Evolutionary conservation across 2,888 invertebrate genomes (phyloP), one percentile per base, ranked within the genome.

Genomic region (Plagodis pulveraria): DNA sequence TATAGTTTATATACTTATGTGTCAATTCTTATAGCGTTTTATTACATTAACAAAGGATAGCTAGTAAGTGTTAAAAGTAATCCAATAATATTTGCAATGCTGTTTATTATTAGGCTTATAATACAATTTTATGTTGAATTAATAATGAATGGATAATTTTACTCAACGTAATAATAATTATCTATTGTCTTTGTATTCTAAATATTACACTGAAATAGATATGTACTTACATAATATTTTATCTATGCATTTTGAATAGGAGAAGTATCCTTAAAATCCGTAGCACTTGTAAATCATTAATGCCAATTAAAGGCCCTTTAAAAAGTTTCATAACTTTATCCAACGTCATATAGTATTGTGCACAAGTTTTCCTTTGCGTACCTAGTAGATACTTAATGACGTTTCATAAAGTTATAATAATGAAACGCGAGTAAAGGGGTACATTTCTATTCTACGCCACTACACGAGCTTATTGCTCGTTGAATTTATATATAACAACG

Each of bases 1-100:
- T 91, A 93, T 93, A 93, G 93, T 93, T 90, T 90, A 93, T 92
- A 93, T 93, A 93, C 93, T 93, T 93, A 92, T 93, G 93, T 93
- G 93, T 93, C 93, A 93, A 93, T 93, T 93, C 93, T 89, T 86
- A 91, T 93, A 93, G 92, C 89, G 79, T 93, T 93, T 93, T 93
- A 93, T 89, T 91, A 91, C 91, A 88, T 87, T 86, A 91, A 91
- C 90, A 86, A 84, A 88, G 74, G 83, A 87, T 93, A 92, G 91
- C 70, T 89, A 87, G 89, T 93, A 93, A 93, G 93, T 93, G 93
- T 93, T 93, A 87, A n/a, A 87, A 75, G 81, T 90, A 89, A 87
- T 83, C 83, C 83, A 83, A 75, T 77, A 76, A 76, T 80, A 83
- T 78, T 65, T 66, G 77, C 85, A 83, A 72, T 85, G 83, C 82